Evolutionary conservation across 2,113 vertebrate species (phyloP), one percentile per base, ranked within the genome.

Genomic region (Podiceps cristatus): DNA sequence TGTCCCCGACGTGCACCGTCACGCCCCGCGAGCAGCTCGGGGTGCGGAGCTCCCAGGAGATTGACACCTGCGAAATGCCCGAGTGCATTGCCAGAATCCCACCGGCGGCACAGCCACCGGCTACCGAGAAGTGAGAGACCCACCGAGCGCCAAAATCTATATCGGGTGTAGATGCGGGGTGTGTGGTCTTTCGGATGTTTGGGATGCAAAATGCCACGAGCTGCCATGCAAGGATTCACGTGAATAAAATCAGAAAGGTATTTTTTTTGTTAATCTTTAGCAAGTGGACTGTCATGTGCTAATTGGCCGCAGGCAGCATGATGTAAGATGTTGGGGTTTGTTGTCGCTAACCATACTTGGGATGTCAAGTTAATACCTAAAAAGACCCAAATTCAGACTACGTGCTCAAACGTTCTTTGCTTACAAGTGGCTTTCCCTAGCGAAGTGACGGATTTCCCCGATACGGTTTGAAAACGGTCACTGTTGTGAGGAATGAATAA

Each of bases 201-300:
- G 42, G 92, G 88, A 60, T 63, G 86, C 71, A 22, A 18, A 89
- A 55, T 75, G 76, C 75, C 91, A 17, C 7, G 12, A 29, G 84
- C 84, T 79, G 76, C 86, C 58, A 0, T 2, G 19, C 77, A 13
- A 82, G 86, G 8, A 13, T 12, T 68, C 18, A 0, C 1, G 13
- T 24, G 0, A 6, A 29, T 91, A 55, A 79, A 95, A 68, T 49
- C 40, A 74, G 85, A 33, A 74, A 56, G 81, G 42, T 58, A 9
- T 73, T 91, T 94, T 90, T 90, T 56, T 42, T 18, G 59, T 59
- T 89, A 77, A 96, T 91, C 89, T 77, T 86, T 15, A 49, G 73
- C 64, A 8, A 94, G 52, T 4, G 14, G 24, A 0, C n/a, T 27
- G 4, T 77, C 89, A 45, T 1, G 16, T 66, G 78, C 66, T 93